Evolutionary conservation across 2,888 invertebrate species (phyloP), one percentile per base, ranked within the genome.

Genomic region (Teleogryllus oceanicus): DNA sequence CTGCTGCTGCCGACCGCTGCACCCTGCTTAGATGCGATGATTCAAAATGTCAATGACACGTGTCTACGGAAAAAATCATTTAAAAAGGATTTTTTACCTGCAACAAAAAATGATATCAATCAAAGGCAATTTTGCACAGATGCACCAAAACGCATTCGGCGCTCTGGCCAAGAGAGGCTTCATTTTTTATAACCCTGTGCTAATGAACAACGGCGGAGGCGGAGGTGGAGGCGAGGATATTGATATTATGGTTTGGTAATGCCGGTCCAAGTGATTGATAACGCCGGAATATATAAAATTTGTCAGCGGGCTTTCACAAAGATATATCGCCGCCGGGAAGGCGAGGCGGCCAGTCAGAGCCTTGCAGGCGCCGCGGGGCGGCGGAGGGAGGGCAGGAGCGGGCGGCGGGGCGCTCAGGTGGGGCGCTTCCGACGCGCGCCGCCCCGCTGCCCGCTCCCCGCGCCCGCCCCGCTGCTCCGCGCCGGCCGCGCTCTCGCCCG

Each of bases 1-100:
- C 62, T 62, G 62, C 62, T 62, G 62, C 62, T 62, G n/a, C 62
- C 62, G 62, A 62, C 62, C n/a, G 62, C 62, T 62, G 62, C 62
- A 62, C 62, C 62, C 62, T 62, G n/a, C 62, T 62, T 62, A 62
- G 62, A 62, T 62, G 62, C 62, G 62, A 62, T 62, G 62, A 62
- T 62, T 62, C 62, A 62, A 62, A 62, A 62, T 62, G 62, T 62
- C 62, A 62, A 62, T 62, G 62, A 62, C 62, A 62, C 62, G 62
- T 62, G 62, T 62, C 62, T 62, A 62, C 62, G 62, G 62, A 62
- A 62, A 37, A 62, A 62, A 62, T 62, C 62, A 62, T 62, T 62
- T 62, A 62, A 62, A 62, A 62, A 8, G 62, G 62, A 62, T 62
- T 62, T 62, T 62, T 62, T 62, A 62, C 62, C 62, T 62, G 62